Conservation (phyloP, 2,888 invertebrate genomes). For the Nasonovia ribisnigri region DNA sequence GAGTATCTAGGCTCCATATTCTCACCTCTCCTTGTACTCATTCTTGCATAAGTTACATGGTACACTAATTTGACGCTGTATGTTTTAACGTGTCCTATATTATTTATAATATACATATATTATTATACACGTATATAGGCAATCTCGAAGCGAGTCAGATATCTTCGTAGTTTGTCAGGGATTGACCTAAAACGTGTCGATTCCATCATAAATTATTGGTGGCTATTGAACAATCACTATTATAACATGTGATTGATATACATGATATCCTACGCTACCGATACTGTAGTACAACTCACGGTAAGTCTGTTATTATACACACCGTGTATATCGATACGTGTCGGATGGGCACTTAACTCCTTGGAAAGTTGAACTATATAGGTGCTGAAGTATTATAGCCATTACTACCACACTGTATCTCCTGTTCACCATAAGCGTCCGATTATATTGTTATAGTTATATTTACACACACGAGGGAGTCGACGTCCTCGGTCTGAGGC, state of each 20-base stretch:
- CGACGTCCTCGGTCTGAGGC: constrained; percentile 62
- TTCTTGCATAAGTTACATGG: background rate
- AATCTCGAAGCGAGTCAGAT: background rate
- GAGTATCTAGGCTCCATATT: background rate
- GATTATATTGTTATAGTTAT: constrained; percentile 28
- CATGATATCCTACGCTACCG: background rate
- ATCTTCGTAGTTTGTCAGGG: background rate
- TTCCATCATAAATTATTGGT: background rate
- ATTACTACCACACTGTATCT: background rate
- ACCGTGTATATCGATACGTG: background rate
- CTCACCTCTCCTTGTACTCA: background rate
- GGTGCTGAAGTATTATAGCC: background rate
- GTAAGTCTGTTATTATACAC: background rate
- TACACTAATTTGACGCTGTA: background rate
- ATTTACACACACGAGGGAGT: constrained; percentile 45
- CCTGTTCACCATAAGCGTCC: background rate
- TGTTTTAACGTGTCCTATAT: background rate
- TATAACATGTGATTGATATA: background rate
- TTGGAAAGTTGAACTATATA: background rate
- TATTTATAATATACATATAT: no score
- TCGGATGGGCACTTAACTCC: background rate
- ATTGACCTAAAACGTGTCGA: background rate
- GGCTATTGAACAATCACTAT: background rate
- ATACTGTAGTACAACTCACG: background rate
- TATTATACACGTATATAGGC: background rate